Base-by-base conservation (phyloP, 2,797 vertebrate species). In the Echiichthys vipera region DNA sequence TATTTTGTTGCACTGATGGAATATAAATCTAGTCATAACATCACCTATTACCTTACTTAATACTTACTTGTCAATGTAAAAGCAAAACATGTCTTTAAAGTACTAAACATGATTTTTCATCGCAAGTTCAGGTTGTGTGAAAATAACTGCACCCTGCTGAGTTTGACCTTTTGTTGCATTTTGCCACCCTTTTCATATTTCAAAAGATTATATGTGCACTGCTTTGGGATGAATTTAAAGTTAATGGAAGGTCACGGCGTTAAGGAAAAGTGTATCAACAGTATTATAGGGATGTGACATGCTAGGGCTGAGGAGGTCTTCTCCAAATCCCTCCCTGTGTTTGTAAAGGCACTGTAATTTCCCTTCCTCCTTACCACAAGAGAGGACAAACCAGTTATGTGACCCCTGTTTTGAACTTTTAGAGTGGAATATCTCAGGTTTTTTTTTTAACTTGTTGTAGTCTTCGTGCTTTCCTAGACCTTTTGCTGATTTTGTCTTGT, bases 341-440 rank as follows among this genome's bases (percentile, higher is more conserved):
- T 80, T 72, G 65, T 25, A n/a, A 20, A 74, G 40, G 30, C 59
- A 62, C 34, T 29, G 63, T 80, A 45, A 82, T 72, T 50, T 71
- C n/a, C n/a, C 45, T 65, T 77, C 50, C 30, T 64, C 24, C 36
- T 59, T 30, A 64, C 47, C 37, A n/a, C 25, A 1, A 17, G 18
- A 67, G 43, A 77, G 42, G 58, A 54, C 27, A 54, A 73, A 56
- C 24, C 64, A 58, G 43, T 66, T 24, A 39, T 69, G 39, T 74
- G 71, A 72, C 72, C 77, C 58, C 29, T 0, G 1, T 20, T 77
- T 58, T 77, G 70, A 77, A 77, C 73, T 56, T 29, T 57, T 18
- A 27, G 61, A 73, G 53, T 53, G 46, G 30, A 78, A 73, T 36
- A 58, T 77, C 67, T 81, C 45, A 13, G 65, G 58, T 77, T n/a